phyloP scores from a whole-genome alignment of 2,113 vertebrate species.

The Upupa epops region DNA sequence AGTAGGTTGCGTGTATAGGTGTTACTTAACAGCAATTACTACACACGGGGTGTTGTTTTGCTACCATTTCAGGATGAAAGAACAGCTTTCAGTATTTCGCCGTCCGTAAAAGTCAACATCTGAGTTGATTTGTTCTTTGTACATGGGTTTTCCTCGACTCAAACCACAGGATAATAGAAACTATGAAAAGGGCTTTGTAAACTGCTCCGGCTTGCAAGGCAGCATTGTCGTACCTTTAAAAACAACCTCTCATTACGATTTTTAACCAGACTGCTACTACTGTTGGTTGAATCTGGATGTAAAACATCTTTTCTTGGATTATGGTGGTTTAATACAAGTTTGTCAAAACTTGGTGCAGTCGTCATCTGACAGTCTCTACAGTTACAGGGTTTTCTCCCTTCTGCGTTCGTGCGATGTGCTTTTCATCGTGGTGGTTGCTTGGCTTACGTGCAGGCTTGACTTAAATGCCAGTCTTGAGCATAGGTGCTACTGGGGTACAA shows the following conservation, averaged over 20 bases:
- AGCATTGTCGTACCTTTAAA: neutral
- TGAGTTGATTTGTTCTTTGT: neutral
- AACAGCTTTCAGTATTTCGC: neutral
- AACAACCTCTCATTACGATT: neutral
- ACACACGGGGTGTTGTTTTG: neutral
- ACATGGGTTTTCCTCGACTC: neutral
- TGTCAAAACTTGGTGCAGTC: neutral
- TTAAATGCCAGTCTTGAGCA: neutral
- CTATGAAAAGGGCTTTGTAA: neutral
- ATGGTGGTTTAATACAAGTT: neutral
- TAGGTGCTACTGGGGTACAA: neutral
- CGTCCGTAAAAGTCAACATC: no score
- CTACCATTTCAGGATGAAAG: neutral
- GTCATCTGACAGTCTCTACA: accelerated
- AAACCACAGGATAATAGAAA: neutral
- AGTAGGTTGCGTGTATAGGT: neutral
- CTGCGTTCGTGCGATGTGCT: neutral
- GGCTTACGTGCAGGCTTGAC: neutral
- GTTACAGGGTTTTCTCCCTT: neutral
- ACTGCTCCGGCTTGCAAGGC: neutral
- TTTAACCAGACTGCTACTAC: neutral
- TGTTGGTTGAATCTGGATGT: neutral
- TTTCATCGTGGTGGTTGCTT: neutral
- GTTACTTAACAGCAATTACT: neutral
- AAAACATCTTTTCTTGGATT: neutral